Percentiles rank a stretch among this genome's conserved stretches.
Conservation (phyloP, 1,140 invertebrate species). For the Drosophila elegans region DNA sequence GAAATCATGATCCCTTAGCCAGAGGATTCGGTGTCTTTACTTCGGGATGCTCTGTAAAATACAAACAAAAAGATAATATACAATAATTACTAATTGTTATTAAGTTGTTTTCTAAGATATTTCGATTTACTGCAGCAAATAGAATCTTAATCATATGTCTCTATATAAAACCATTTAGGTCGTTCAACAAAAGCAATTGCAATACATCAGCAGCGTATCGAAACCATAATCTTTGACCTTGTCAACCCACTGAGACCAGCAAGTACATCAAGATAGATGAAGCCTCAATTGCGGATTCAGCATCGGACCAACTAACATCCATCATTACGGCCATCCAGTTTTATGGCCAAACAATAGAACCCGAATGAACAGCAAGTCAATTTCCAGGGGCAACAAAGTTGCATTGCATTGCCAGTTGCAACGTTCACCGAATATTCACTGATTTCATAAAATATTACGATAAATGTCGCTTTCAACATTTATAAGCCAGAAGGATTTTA, state of each 20-base stretch:
- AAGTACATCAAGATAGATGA: constrained; percentile 35
- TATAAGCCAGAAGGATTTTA: constrained; percentile 64
- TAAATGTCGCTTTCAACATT: constrained; percentile 73
- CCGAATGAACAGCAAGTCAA: constrained; percentile 12
- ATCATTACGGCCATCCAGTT: constrained; percentile 8
- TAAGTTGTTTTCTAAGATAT: background rate
- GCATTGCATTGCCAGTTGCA: background rate
- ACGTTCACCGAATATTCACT: constrained; percentile 67
- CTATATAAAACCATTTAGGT: background rate
- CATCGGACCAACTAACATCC: constrained; percentile 18
- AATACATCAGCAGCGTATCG: constrained; percentile 13
- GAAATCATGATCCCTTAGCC: constrained; percentile 48
- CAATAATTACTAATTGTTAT: no score
- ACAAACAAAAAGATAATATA: background rate
- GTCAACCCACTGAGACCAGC: constrained; percentile 6
- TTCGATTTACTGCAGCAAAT: background rate
- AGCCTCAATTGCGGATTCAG: constrained; percentile 17
- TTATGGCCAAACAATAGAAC: constrained; percentile 23
- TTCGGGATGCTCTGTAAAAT: constrained; percentile 8
- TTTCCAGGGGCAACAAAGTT: constrained; percentile 11
- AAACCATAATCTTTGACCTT: constrained; percentile 37
- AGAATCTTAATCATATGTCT: constrained; percentile 6
- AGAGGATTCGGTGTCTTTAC: constrained; percentile 15
- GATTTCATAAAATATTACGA: constrained; percentile 81
- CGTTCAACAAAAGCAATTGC: constrained; percentile 4